Conservation (phyloP, 2,797 vertebrate species). For the Decapterus maruadsi region DNA sequence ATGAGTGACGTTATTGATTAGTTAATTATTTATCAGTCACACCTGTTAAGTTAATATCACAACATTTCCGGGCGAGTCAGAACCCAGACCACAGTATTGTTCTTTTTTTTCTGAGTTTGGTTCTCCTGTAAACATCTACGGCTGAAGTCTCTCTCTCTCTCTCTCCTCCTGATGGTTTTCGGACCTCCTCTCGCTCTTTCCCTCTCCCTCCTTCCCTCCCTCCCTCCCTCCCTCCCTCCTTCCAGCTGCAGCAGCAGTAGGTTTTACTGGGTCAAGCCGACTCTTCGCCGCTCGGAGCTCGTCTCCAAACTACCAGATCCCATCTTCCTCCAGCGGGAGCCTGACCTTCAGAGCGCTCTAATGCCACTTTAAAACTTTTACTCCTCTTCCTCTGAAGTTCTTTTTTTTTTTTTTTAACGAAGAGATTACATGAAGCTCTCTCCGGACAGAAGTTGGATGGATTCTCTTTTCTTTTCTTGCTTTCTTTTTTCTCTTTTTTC, state of each 20-base stretch:
- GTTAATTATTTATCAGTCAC: too few species aligned
- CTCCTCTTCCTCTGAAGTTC: background rate
- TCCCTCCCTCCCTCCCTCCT: background rate
- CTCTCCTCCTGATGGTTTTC: constrained; percentile 1
- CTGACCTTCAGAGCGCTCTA: fast-evolving
- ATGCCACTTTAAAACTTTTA: background rate
- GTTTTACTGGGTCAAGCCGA: background rate
- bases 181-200: constrained; percentile 22
- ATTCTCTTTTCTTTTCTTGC: background rate
- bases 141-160: background rate
- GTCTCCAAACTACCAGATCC: constrained; percentile 21
- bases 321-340: constrained; percentile 16
- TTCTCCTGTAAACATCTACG: constrained; percentile 25
- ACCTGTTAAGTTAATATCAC: too few species aligned
- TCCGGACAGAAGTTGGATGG: constrained; percentile 11
- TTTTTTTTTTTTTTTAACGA: background rate
- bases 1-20: too few species aligned
- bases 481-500: too few species aligned
- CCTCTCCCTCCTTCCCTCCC: background rate
- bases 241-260: background rate
- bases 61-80: too few species aligned
- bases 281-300: constrained; percentile 39
- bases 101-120: constrained; percentile 38
- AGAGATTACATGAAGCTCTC: fast-evolving
- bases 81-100: background rate